Evolutionary conservation across 2,113 vertebrate species (phyloP).

Genomic region (Barnardius zonarius): DNA sequence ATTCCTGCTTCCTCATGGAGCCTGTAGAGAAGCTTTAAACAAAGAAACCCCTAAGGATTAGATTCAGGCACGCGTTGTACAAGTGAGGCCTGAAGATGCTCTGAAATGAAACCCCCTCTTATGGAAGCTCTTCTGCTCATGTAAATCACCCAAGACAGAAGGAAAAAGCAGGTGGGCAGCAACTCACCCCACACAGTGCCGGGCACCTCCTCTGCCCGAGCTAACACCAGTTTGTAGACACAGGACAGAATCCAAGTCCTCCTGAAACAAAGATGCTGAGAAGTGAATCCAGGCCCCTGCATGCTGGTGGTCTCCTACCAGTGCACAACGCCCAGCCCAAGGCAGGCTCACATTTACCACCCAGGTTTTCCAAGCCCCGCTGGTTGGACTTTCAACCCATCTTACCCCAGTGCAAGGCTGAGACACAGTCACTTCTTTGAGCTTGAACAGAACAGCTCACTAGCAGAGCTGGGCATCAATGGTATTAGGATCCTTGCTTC

Average conservation of each 20-base stretch:
- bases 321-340: not conserved
- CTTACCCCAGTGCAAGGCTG: not conserved
- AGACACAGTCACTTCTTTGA: not conserved
- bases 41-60: not conserved
- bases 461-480: not conserved
- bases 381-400: not conserved
- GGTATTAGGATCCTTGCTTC: not conserved
- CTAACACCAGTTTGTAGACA: fast-evolving
- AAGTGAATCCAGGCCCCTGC: not conserved
- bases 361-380: not conserved
- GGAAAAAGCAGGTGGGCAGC: not conserved
- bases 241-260: not conserved
- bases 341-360: not conserved
- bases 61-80: not conserved
- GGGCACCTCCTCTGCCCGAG: not conserved
- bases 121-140: not conserved
- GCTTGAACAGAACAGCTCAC: not conserved
- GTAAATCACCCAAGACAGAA: not conserved
- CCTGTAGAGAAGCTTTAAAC: not conserved
- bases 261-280: not conserved
- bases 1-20: not conserved
- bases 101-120: not conserved
- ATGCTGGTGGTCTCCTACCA: not conserved
- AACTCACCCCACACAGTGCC: not conserved
- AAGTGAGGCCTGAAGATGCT: not conserved